Evolutionary conservation across 2,113 vertebrate species (phyloP).

Genomic region (Cyphotilapia sp.): DNA sequence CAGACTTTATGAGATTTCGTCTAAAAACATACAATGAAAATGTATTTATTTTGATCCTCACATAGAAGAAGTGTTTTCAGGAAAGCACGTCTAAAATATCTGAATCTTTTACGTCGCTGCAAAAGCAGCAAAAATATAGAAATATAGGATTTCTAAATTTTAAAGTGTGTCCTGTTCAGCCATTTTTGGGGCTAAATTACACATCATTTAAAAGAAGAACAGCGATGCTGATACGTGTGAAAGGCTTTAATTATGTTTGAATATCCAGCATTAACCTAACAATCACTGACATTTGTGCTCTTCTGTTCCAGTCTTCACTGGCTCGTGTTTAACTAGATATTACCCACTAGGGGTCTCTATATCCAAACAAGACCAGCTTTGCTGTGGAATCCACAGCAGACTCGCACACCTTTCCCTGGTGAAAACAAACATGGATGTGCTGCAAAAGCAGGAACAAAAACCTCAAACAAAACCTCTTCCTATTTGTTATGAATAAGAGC

Average conservation of each 20-base stretch:
- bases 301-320: background rate
- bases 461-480: slow-evolving; percentile 28
- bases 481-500: slow-evolving; percentile 24
- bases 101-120: background rate
- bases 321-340: slow-evolving; percentile 27
- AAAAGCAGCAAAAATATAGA: background rate
- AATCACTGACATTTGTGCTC: background rate
- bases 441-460: slow-evolving; percentile 50
- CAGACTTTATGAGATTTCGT: background rate
- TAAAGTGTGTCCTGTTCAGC: background rate
- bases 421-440: slow-evolving; percentile 43
- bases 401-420: slow-evolving; percentile 38
- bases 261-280: background rate
- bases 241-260: background rate
- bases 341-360: slow-evolving; percentile 73
- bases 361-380: slow-evolving; percentile 47
- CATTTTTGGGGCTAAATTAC: background rate
- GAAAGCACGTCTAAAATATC: background rate
- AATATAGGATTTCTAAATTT: background rate
- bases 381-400: slow-evolving; percentile 38
- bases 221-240: background rate
- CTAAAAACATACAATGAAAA: background rate
- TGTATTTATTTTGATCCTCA: background rate
- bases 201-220: background rate
- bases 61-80: background rate